Evolutionary conservation across 2,888 invertebrate species (phyloP).

Genomic region (Noctua pronuba): DNA sequence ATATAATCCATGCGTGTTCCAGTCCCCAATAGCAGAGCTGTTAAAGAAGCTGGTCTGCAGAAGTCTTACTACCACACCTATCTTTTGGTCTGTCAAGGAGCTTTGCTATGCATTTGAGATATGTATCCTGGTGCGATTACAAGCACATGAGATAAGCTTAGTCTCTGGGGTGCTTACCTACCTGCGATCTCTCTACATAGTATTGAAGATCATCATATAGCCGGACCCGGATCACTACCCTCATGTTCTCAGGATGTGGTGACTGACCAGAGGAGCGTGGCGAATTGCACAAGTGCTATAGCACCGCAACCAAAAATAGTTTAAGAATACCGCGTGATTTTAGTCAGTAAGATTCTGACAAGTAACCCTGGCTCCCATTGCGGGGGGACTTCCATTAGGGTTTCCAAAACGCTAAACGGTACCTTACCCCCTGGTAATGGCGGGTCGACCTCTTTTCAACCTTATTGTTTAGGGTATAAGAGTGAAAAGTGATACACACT

Average conservation of each 20-base stretch:
- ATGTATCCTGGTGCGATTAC: not conserved
- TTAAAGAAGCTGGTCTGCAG: not conserved
- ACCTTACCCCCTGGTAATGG: not conserved
- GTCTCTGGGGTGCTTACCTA: not conserved
- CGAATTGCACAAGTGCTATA: not conserved
- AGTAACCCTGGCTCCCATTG: not conserved
- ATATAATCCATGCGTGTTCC: not conserved
- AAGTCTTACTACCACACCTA: not conserved
- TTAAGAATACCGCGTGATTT: not conserved
- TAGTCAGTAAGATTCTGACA: not conserved
- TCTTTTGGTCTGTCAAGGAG: too few species aligned
- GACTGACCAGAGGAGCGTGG: not conserved
- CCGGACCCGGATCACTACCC: not conserved
- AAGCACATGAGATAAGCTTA: not conserved
- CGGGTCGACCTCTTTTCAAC: too few species aligned
- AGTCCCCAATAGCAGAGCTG: not conserved
- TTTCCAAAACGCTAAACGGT: not conserved
- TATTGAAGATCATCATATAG: not conserved
- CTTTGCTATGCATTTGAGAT: not conserved
- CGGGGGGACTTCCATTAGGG: not conserved
- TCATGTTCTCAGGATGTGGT: not conserved
- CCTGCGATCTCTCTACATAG: not conserved
- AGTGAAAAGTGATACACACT: too few species aligned
- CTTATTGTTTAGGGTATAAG: too few species aligned
- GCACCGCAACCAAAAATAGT: not conserved